A percentile compares a stretch with the other conserved stretches of the same genome.
phyloP scores from a whole-genome alignment of 1,140 invertebrate genomes.

The Steinernema feltiae region DNA sequence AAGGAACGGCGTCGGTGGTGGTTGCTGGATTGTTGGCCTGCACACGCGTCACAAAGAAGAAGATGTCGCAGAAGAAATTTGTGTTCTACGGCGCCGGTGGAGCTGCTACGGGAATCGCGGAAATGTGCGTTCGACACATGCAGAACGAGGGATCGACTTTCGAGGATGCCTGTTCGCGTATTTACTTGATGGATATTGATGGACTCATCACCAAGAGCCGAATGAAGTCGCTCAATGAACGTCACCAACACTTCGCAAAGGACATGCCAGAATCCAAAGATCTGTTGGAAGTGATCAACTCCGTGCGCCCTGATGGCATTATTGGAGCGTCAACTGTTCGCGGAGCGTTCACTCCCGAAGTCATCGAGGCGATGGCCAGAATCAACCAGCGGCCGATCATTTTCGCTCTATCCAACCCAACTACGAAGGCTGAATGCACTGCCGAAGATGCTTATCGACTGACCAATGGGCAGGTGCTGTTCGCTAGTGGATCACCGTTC shows the following conservation, averaged over 20 bases:
- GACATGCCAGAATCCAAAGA: conserved; percentile 71
- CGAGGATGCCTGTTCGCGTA: conserved; percentile 72
- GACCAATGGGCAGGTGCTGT: conserved; percentile 79
- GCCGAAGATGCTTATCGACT: conserved; percentile 79
- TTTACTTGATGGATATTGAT: conserved; percentile 67
- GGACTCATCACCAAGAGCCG: conserved; percentile 58
- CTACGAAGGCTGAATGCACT: conserved; percentile 89
- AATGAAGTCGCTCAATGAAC: conserved; percentile 20
- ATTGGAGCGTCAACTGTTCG: conserved; percentile 75
- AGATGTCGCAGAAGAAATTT: conserved; percentile 74
- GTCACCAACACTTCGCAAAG: conserved; percentile 40
- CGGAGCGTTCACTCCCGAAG: conserved; percentile 78
- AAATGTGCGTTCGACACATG: conserved; percentile 79
- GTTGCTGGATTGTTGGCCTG: conserved; percentile 81
- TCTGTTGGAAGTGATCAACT: conserved; percentile 71
- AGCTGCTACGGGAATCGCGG: conserved; percentile 67
- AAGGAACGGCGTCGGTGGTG: conserved; percentile 85
- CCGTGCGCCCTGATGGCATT: conserved; percentile 75
- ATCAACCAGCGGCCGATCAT: conserved; percentile 81
- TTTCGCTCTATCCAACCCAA: conserved; percentile 92
- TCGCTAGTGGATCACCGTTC: conserved; percentile 87
- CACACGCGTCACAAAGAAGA: conserved; percentile 70
- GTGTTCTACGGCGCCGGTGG: conserved; percentile 84
- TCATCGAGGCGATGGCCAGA: conserved; percentile 76
- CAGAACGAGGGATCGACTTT: conserved; percentile 57